These are phyloP conservation scores for Scomber colias DNA, from an alignment of 2,113 vertebrate species.

Conservation along the genomic window DNA sequence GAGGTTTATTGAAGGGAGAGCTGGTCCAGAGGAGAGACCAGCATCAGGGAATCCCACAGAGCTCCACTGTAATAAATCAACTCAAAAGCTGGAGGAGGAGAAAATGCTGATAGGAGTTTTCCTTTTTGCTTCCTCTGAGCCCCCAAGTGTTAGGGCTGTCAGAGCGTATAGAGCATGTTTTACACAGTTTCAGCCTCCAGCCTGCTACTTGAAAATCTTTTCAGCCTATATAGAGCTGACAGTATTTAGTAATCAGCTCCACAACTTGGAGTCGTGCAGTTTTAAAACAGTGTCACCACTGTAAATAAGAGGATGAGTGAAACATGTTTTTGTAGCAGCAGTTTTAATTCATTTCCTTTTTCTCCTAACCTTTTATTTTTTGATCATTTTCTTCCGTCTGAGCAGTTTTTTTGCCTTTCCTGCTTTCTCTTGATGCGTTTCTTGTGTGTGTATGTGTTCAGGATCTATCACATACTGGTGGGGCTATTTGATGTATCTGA, in stretches of 20 bases:
- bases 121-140: conserved; percentile 61
- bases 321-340: conserved; percentile 5
- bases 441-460: conserved; percentile 20
- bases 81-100: conserved; percentile 74
- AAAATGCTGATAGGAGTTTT: conserved; percentile 81
- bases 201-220: conserved; percentile 44
- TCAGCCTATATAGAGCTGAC: conserved; percentile 33
- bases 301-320: conserved; percentile 8
- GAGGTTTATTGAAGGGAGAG: conserved; percentile 44
- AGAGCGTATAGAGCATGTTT: conserved; percentile 54
- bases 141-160: conserved; percentile 67
- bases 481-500: conserved; percentile 36
- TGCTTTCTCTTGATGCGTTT: conserved; percentile 14
- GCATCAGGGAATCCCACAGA: conserved; percentile 76
- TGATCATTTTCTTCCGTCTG: conserved; percentile 34
- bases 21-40: conserved; percentile 63
- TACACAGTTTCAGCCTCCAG: conserved; percentile 53
- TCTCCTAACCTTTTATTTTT: conserved; percentile 33
- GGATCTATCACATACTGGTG: conserved; percentile 5
- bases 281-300: not conserved
- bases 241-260: conserved; percentile 41
- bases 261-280: no score
- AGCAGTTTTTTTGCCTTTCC: conserved; percentile 21
- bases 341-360: not conserved
- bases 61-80: conserved; percentile 76